Conservation (phyloP, 2,888 invertebrate genomes). For the Hydropsyche betteni region DNA sequence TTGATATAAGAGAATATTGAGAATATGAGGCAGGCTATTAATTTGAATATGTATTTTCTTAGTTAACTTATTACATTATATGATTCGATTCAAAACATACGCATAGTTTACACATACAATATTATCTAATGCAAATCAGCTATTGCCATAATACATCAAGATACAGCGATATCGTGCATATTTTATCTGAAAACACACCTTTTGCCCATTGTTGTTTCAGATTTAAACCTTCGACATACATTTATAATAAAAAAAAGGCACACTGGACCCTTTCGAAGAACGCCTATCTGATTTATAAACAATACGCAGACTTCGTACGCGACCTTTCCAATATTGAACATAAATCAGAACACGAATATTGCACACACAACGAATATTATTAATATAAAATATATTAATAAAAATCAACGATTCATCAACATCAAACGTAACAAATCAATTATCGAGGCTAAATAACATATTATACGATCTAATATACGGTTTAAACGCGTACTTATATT, state of each 20-base stretch:
- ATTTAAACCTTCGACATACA: conserved; percentile 21
- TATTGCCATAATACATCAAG: background rate
- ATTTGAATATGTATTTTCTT: no score
- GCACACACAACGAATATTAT: background rate
- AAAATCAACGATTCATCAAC: no score
- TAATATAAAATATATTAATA: background rate
- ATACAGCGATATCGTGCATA: background rate
- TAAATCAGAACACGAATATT: conserved; percentile 19
- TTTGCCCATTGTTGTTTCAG: conserved; percentile 2
- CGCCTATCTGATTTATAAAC: conserved; percentile 29
- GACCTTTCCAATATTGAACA: background rate
- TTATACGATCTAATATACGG: no score
- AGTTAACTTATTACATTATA: no score
- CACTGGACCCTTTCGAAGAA: background rate
- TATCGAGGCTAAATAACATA: no score
- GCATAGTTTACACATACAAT: background rate
- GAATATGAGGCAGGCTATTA: no score
- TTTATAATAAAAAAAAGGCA: conserved; percentile 19
- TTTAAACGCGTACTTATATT: no score
- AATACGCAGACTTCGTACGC: conserved; percentile 12
- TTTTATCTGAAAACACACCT: background rate
- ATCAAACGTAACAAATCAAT: no score
- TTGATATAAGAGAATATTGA: no score
- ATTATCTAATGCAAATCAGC: conserved; percentile 7
- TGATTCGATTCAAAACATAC: background rate